Evolutionary conservation across 2,888 invertebrate genomes (phyloP), one percentile per base, ranked within the genome.

Genomic region (Trissolcus japonicus): DNA sequence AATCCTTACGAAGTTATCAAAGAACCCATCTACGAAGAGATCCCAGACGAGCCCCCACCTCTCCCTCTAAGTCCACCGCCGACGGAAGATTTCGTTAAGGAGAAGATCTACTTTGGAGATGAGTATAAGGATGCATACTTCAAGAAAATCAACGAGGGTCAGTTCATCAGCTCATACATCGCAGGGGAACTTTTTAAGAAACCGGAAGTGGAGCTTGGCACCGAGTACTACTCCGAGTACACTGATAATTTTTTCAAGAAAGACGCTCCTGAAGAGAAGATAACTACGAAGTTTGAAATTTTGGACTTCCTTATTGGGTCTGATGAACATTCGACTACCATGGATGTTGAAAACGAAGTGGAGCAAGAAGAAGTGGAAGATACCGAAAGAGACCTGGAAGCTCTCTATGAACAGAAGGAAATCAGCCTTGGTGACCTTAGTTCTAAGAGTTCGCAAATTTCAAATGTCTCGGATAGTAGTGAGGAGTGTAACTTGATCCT

Each of bases 301-400:
- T 91, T 97, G 60, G 96, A 95, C 75, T 97, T 96, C 86, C 91
- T 97, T 79, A 96, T 96, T 76, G 96, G 96, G 87, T 95, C 96
- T 75, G 95, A 85, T 25, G 83, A 84, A 13, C 79, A 76, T 91
- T 94, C 79, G 92, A 92, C 81, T 91, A 72, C 84, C 1, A 82
- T 80, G 59, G 60, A 79, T 68, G 61, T 80, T 25, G 81, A 81
- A 17, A 83, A 80, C 4, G 82, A 78, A 4, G 82, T 80, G 13
- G 81, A 76, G 2, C 84, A 86, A 21, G 87, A 84, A 17, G 87
- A 88, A 2, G 91, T 91, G 79, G 88, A 93, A 83, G 92, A 92
- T 59, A 93, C 93, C 73, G 91, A 92, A 75, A 90, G 90, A 2
- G 91, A 88, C 21, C 68, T 89, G n/a, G 88, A 89, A 41, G 88